Evolutionary conservation across 2,113 vertebrate genomes (phyloP), one percentile per base, ranked within the genome.

Genomic region (Eurystomus gularis): DNA sequence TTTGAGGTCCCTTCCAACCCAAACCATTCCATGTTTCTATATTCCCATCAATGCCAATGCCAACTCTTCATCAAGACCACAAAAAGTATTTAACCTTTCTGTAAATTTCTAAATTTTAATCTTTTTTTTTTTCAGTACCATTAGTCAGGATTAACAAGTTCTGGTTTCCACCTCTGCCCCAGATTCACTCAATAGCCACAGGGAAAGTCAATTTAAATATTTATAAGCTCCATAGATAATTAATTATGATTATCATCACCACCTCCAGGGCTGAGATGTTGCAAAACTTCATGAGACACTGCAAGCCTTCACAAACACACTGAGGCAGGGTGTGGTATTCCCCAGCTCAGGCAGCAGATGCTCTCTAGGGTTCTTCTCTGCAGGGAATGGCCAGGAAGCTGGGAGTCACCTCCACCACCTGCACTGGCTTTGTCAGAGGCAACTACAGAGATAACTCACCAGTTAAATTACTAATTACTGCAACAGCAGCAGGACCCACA

Each of bases 191-290:
- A 62, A 37, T 19, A 88, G 44, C 93, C 90, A 39, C 46, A 33
- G 68, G 79, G 54, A 93, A 95, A 94, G 64, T 62, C 12, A 51
- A 83, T 80, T 82, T 92, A 66, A 93, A 90, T 91, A 93, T 80
- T 81, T 80, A 77, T 66, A 86, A 78, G 12, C 13, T 87, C 66
- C 79, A 88, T 13, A 91, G 88, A 96, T 91, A 64, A 94, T 87
- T 85, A 95, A 94, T 93, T 76, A 66, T 62, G 83, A 95, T 91
- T 84, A 94, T 58, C 70, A 93, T 40, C 54, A 89, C 19, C 52
- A 84, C 91, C 42, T 85, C 42, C 77, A 52, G 94, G 86, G 88
- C 73, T 76, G 37, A 91, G 46, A 58, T 46, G 83, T 91, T 91
- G 81, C 94, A 92, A 94, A 94, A 93, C 12, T 28, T 40, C 57